Evolutionary conservation across 2,113 vertebrate species (phyloP).

Genomic region (Microcebus lehilahytsara): DNA sequence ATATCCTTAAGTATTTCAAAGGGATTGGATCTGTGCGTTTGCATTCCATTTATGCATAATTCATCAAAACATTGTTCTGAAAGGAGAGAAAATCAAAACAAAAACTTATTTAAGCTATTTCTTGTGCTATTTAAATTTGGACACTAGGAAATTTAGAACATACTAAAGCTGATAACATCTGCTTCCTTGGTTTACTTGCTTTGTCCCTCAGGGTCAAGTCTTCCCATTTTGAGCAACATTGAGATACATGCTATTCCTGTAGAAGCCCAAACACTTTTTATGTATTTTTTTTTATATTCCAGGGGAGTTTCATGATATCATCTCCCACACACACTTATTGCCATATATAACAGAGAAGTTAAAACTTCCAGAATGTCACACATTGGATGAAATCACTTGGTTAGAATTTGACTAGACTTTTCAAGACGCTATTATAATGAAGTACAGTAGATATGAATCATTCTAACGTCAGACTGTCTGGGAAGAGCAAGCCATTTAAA

Average conservation of each 20-base stretch:
- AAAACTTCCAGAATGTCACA: neutral
- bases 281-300: neutral
- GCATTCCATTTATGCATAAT: constrained; percentile 49
- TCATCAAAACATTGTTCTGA: constrained; percentile 55
- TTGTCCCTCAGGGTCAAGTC: neutral
- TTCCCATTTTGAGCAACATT: neutral
- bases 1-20: constrained; percentile 43
- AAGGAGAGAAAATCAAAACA: constrained; percentile 30
- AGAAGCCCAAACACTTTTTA: neutral
- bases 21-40: constrained; percentile 24
- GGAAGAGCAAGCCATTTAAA: neutral
- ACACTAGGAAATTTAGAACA: neutral
- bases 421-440: neutral
- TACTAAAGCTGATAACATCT: neutral
- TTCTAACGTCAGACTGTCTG: neutral
- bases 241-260: neutral
- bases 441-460: neutral
- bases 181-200: neutral
- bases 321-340: too few species aligned
- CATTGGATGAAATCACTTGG: neutral
- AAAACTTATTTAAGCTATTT: neutral
- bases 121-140: neutral
- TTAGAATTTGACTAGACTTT: neutral
- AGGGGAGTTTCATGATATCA: neutral
- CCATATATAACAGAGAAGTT: neutral